phyloP scores from a whole-genome alignment of 2,797 vertebrate species.

The Phylloscopus collybita region DNA sequence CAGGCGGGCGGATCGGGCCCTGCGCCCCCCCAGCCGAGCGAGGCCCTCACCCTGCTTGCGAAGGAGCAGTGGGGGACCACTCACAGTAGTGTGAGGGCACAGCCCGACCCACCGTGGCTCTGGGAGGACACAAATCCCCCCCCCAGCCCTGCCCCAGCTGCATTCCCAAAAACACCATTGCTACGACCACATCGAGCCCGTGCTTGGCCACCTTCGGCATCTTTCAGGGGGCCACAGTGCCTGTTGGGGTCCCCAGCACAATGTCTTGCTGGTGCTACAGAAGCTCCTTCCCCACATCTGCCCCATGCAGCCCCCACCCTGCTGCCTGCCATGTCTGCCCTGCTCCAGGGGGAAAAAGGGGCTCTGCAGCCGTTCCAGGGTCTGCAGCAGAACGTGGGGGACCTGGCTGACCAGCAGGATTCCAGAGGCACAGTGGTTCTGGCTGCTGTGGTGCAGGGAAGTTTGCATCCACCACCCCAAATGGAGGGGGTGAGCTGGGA shows the following conservation, averaged over 20 bases:
- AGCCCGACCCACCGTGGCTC: neutral
- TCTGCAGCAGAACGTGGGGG: neutral
- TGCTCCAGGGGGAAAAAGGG: neutral
- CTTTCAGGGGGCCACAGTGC: neutral
- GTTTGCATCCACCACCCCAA: neutral
- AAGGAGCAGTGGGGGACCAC: fast-evolving
- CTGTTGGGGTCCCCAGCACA: neutral
- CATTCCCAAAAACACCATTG: neutral
- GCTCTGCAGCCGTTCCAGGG: neutral
- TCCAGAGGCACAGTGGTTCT: neutral
- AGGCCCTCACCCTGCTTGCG: neutral
- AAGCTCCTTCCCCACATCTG: neutral
- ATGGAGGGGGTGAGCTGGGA: fast-evolving
- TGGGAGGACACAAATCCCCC: neutral
- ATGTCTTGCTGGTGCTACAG: fast-evolving
- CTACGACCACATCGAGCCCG: fast-evolving
- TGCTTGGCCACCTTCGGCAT: too few relatives aligned
- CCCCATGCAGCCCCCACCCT: fast-evolving
- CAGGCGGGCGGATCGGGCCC: neutral
- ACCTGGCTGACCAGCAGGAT: neutral
- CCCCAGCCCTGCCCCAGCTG: too few relatives aligned
- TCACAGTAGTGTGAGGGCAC: fast-evolving
- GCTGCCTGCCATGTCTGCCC: fast-evolving
- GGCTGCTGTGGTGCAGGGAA: neutral
- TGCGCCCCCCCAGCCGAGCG: fast-evolving